phyloP scores from a whole-genome alignment of 2,113 vertebrate species.

The Urocitellus parryii region DNA sequence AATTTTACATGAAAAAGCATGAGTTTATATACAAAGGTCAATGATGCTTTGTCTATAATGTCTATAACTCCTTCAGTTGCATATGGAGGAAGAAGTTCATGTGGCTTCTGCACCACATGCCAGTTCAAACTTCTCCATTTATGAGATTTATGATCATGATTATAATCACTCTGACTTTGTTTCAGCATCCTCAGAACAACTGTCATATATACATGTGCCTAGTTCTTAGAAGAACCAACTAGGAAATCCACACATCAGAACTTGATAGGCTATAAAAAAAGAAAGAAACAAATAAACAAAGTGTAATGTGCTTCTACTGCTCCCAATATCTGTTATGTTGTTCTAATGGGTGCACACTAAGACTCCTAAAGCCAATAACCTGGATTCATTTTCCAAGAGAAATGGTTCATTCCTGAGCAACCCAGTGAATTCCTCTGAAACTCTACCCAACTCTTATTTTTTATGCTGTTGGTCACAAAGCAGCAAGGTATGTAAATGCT shows the following conservation, averaged over 20 bases:
- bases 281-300: not conserved
- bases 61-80: not conserved
- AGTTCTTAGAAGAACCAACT: not conserved
- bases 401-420: not conserved
- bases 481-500: not conserved
- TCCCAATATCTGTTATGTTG: not conserved
- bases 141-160: not conserved
- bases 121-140: not conserved
- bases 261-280: not conserved
- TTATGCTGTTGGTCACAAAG: not conserved
- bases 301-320: not conserved
- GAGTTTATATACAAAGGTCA: not conserved
- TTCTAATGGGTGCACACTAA: not conserved
- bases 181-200: not conserved
- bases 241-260: not conserved
- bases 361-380: not conserved
- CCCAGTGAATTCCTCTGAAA: not conserved
- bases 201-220: not conserved
- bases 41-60: not conserved
- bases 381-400: not conserved
- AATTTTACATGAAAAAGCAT: not conserved
- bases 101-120: not conserved
- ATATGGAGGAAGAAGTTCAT: not conserved
- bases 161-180: not conserved
- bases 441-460: not conserved